phyloP scores from a whole-genome alignment of 2,888 invertebrate species.

The Mamestra brassicae region DNA sequence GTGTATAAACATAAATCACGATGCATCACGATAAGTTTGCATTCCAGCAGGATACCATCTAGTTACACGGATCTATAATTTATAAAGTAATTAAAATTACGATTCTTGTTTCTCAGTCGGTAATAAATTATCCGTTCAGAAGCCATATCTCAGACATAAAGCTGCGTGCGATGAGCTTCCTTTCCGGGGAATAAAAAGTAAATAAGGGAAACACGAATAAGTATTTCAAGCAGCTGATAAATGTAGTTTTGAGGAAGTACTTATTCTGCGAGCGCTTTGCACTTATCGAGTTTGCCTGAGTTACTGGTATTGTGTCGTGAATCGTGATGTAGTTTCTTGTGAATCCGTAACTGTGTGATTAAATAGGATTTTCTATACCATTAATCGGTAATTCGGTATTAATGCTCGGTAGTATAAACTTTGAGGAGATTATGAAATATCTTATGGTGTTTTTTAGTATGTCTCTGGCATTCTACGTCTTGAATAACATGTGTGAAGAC shows the following conservation, averaged over 20 bases:
- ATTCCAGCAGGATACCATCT: not conserved
- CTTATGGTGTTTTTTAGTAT: not conserved
- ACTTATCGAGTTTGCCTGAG: constrained; percentile 7
- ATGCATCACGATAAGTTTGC: not conserved
- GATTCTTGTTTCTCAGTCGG: not conserved
- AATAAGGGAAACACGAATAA: constrained; percentile 24
- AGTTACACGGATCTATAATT: constrained; percentile 6
- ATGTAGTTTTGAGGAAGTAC: constrained; percentile 45
- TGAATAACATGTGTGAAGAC: not conserved
- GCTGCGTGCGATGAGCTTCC: constrained; percentile 40
- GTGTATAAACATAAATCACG: no score
- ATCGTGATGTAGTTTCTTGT: constrained; percentile 8
- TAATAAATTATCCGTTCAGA: constrained; percentile 29
- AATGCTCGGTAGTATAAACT: no score
- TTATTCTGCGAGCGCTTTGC: constrained; percentile 34
- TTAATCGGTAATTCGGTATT: no score
- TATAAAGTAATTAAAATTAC: constrained; percentile 39
- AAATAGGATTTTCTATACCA: not conserved
- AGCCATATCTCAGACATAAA: constrained; percentile 26
- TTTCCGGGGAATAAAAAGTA: constrained; percentile 19
- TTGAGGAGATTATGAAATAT: not conserved
- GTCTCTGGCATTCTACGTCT: not conserved
- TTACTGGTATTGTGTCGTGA: not conserved
- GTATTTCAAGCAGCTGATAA: constrained; percentile 23
- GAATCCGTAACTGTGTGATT: constrained; percentile 1